Percentiles rank a stretch among this genome's conserved stretches.
Conservation (phyloP, 2,797 vertebrate genomes). For the Pseudocheirus occidentalis region DNA sequence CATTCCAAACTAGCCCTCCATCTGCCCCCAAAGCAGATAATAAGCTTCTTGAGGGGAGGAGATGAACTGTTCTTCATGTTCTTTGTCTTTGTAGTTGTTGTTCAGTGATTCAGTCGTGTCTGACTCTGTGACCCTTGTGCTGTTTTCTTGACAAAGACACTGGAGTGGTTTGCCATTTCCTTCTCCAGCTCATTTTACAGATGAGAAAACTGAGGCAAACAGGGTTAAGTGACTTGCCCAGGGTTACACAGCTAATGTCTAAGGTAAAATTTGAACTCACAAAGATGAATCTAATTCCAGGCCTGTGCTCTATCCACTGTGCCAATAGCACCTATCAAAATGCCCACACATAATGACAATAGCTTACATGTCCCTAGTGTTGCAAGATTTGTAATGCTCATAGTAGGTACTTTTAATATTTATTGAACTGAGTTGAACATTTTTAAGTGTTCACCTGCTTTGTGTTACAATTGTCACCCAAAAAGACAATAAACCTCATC, state of each 20-base stretch:
- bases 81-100: background rate
- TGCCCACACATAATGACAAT: background rate
- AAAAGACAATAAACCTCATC: background rate
- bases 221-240: background rate
- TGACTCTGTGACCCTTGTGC: background rate
- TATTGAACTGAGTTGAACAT: background rate
- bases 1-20: background rate
- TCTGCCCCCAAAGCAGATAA: background rate
- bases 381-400: background rate
- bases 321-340: background rate
- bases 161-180: background rate
- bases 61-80: background rate
- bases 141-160: background rate
- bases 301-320: background rate
- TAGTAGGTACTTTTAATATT: background rate
- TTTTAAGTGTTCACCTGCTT: background rate
- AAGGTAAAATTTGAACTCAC: background rate
- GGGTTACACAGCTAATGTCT: background rate
- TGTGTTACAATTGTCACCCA: background rate
- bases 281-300: background rate
- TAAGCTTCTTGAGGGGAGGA: background rate
- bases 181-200: background rate
- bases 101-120: background rate
- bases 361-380: background rate
- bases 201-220: background rate